Evolutionary conservation across 2,888 invertebrate genomes (phyloP), one percentile per base, ranked within the genome.

Genomic region (Macrosiphum euphorbiae): DNA sequence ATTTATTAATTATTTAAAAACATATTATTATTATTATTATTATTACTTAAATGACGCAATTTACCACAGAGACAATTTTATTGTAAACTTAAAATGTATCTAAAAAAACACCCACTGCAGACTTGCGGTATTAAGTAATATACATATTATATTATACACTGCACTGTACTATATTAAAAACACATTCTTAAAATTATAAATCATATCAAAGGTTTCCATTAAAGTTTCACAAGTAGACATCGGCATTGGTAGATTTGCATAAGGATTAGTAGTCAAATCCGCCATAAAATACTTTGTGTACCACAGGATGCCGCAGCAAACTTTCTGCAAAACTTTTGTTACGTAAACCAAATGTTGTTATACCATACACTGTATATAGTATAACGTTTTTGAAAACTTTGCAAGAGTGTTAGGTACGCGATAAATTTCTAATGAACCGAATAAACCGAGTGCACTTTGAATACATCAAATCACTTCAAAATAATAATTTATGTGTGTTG

Each of bases 191-290:
- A 44, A 91, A 87, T 44, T 92, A 86, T 92, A 87, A 87, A 87
- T 61, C 26, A 84, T 52, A 92, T 52, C 88, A 92, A 92, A 67
- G 88, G 88, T 92, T 92, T 92, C 67, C 88, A 78, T 92, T 78
- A 92, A 92, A 92, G 88, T 88, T 92, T 92, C 88, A 44, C 67
- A n/a, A 88, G 92, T 88, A 92, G 67, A 92, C 92, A 78, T 67
- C 67, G 87, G 41, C 61, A 78, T 78, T 41, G 41, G 92, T 78
- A 44, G 92, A 92, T 92, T 92, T 92, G 92, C 92, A 92, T 92
- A 88, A 92, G 92, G 92, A 92, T 92, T 92, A 92, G 88, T 92
- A 92, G 92, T 78, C 20, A 88, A 88, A 92, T 92, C 67, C 88
- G 67, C 20, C 88, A 88, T 88, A 78, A 88, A 92, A 92, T 92